phyloP scores from a whole-genome alignment of 2,888 invertebrate genomes.

The Sesia apiformis region DNA sequence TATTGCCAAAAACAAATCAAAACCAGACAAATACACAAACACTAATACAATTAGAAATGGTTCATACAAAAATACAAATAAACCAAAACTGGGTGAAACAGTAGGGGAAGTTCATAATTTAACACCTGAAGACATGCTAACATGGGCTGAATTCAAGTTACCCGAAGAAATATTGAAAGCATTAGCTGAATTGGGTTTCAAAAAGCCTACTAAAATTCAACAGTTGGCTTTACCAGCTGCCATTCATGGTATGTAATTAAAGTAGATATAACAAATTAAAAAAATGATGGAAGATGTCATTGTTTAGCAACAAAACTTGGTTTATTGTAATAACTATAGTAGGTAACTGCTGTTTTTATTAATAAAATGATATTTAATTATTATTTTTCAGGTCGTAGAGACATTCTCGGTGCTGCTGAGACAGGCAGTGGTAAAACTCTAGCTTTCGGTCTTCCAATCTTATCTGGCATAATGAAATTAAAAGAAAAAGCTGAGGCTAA shows the following conservation, averaged over 20 bases:
- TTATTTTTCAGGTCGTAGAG: slow-evolving; percentile 77
- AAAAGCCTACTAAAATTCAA: slow-evolving; percentile 92
- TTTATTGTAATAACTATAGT: too few relatives aligned
- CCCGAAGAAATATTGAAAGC: slow-evolving; percentile 82
- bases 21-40: background rate
- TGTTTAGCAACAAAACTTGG: too few relatives aligned
- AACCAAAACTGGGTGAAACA: slow-evolving; percentile 44
- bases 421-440: slow-evolving; percentile 99
- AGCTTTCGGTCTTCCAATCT: slow-evolving; percentile 96
- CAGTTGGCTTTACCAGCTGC: slow-evolving; percentile 85
- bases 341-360: too few relatives aligned
- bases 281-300: too few relatives aligned
- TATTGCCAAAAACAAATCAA: slow-evolving; percentile 1
- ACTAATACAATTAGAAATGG: slow-evolving; percentile 6
- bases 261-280: background rate
- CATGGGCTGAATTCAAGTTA: slow-evolving; percentile 81
- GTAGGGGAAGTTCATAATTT: slow-evolving; percentile 22
- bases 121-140: slow-evolving; percentile 63
- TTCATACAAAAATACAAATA: slow-evolving; percentile 10
- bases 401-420: slow-evolving; percentile 98
- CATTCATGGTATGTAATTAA: slow-evolving; percentile 77
- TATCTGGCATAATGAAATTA: slow-evolving; percentile 86
- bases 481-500: slow-evolving; percentile 62
- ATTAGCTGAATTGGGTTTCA: slow-evolving; percentile 83
- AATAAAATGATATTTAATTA: background rate